phyloP scores from a whole-genome alignment of 2,113 vertebrate genomes.

The Pithys albifrons region DNA sequence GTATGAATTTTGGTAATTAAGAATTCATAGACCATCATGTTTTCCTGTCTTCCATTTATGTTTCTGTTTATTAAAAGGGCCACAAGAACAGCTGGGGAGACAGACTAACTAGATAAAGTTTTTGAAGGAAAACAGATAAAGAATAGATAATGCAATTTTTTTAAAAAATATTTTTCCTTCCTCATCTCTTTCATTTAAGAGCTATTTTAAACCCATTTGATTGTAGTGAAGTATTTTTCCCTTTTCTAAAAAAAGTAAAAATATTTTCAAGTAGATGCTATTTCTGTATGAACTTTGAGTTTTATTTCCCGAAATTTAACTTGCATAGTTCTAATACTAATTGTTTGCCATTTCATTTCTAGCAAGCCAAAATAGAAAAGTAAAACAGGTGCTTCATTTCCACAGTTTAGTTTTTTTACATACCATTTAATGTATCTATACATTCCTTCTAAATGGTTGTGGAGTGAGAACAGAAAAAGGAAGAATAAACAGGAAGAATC shows the following conservation, averaged over 20 bases:
- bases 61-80: background rate
- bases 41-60: background rate
- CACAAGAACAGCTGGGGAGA: background rate
- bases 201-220: conserved; percentile 3
- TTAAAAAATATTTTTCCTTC: background rate
- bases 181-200: background rate
- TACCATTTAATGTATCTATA: background rate
- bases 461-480: background rate
- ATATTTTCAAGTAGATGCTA: conserved; percentile 9
- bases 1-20: background rate
- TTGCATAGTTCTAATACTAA: background rate
- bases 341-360: conserved; percentile 29
- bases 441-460: background rate
- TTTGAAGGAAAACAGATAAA: background rate
- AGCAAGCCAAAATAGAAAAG: background rate
- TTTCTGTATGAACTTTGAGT: conserved; percentile 3
- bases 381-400: background rate
- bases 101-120: background rate
- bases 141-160: background rate
- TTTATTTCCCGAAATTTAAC: conserved; percentile 37
- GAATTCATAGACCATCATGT: background rate
- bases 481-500: background rate
- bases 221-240: background rate
- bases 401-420: background rate
- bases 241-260: background rate